Evolutionary conservation across 2,113 vertebrate genomes (phyloP).

Genomic region (Scalopus aquaticus): DNA sequence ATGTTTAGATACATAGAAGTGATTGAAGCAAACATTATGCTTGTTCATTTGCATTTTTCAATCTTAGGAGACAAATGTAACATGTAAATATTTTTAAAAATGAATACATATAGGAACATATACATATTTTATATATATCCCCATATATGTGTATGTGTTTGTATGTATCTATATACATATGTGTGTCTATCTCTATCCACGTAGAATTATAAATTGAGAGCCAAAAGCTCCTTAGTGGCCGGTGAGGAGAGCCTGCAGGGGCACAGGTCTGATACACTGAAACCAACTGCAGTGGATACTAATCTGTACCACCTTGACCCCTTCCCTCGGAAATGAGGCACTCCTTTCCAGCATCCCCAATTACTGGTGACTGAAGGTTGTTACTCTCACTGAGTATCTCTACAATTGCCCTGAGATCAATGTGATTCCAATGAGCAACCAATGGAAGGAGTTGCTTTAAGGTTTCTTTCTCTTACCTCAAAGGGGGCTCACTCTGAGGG

Average conservation of each 20-base stretch:
- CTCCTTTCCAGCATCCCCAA: background rate
- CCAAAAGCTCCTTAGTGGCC: background rate
- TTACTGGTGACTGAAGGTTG: background rate
- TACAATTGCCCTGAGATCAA: background rate
- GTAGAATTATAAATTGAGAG: background rate
- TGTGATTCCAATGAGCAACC: background rate
- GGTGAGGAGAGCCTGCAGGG: background rate
- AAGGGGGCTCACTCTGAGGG: background rate
- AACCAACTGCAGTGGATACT: background rate
- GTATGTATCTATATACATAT: too few species aligned
- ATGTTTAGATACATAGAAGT: background rate
- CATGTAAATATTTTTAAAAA: background rate
- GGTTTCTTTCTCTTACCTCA: background rate
- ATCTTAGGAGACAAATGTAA: background rate
- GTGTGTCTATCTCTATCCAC: background rate
- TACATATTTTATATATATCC: too few species aligned
- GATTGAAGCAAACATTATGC: background rate
- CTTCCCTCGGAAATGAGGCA: background rate
- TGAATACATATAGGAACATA: too few species aligned
- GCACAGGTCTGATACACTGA: background rate
- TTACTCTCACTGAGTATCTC: background rate
- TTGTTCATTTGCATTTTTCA: background rate
- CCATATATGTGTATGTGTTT: too few species aligned
- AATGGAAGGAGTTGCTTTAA: background rate
- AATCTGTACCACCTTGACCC: background rate